phyloP scores from a whole-genome alignment of 2,113 vertebrate species.

The Sinocyclocheilus maitianheensis region DNA sequence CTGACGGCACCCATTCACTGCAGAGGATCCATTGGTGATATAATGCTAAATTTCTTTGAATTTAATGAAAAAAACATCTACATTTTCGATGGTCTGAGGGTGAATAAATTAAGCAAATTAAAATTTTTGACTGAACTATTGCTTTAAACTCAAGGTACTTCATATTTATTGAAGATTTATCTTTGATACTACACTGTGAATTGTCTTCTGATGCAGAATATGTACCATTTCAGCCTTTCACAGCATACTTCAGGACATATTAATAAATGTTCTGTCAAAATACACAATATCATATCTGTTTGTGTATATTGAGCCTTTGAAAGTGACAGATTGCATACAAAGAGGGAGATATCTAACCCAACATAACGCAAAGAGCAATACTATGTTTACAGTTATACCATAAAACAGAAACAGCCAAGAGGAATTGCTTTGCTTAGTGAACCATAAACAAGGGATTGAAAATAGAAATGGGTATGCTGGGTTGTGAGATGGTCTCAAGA shows the following conservation, averaged over 20 bases:
- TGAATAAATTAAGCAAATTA: not conserved
- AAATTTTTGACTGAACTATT: not conserved
- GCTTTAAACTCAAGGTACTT: not conserved
- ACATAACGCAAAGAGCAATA: not conserved
- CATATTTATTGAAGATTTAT: not conserved
- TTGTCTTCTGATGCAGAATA: not conserved
- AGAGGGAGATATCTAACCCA: not conserved
- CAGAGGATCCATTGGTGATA: not conserved
- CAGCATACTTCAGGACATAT: not conserved
- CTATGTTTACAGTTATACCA: not conserved
- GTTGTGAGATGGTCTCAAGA: not conserved
- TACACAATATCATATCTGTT: constrained; percentile 10
- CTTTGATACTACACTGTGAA: too few species aligned
- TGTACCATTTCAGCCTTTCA: not conserved
- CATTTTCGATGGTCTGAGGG: not conserved
- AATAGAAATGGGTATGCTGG: not conserved
- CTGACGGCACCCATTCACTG: not conserved
- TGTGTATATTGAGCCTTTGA: not conserved
- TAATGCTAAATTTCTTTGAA: not conserved
- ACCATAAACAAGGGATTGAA: not conserved
- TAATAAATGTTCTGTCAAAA: constrained; percentile 11
- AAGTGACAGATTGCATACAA: not conserved
- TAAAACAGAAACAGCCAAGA: not conserved
- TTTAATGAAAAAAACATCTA: not conserved
- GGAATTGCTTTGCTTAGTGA: not conserved